phyloP scores from a whole-genome alignment of 2,797 vertebrate species.

The Dermochelys coriacea region DNA sequence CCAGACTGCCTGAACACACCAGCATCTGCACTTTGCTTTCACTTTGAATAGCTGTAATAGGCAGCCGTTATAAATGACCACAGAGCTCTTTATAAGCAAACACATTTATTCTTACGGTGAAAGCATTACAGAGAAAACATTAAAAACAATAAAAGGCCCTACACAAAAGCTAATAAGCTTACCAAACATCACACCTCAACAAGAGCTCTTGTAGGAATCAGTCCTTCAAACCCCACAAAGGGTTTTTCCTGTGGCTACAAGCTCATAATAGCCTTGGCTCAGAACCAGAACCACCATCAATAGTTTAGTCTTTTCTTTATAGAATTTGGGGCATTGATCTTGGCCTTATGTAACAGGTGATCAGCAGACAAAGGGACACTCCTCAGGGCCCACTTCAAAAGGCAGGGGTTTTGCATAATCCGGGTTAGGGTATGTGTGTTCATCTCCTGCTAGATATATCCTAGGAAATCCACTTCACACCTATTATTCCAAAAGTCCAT shows the following conservation, averaged over 20 bases:
- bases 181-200: too few relatives aligned
- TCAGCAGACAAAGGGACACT: background rate
- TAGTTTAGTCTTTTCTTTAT: too few relatives aligned
- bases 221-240: too few relatives aligned
- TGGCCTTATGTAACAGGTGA: background rate
- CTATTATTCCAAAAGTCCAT: background rate
- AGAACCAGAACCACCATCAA: too few relatives aligned
- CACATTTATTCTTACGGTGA: too few relatives aligned
- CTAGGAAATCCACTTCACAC: background rate
- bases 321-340: too few relatives aligned
- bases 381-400: background rate
- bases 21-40: background rate
- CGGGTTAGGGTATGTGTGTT: background rate
- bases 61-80: background rate
- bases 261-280: too few relatives aligned
- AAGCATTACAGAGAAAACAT: too few relatives aligned
- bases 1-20: background rate
- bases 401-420: background rate
- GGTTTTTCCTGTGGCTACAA: too few relatives aligned
- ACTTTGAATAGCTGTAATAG: background rate
- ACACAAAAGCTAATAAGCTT: too few relatives aligned
- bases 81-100: background rate
- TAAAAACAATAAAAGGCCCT: too few relatives aligned
- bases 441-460: background rate
- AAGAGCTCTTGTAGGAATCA: too few relatives aligned